Evolutionary conservation across 2,797 vertebrate species (phyloP).

Genomic region (Rhadinocentrus ornatus): DNA sequence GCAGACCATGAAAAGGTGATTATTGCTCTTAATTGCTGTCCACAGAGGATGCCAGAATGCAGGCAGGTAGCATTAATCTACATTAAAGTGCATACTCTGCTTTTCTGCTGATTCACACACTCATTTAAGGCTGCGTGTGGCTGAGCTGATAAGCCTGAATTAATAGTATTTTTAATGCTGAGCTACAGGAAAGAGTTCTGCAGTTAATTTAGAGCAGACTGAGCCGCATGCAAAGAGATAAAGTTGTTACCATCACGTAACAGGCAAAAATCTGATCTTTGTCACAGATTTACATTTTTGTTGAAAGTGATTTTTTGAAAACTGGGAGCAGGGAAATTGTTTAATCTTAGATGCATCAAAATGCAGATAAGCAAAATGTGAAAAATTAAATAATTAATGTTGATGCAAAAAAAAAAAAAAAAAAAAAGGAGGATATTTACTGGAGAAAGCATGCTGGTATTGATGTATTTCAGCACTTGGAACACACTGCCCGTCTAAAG

Average conservation of each 20-base stretch:
- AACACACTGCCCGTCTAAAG: no score
- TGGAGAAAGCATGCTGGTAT: no score
- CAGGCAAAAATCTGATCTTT: neutral
- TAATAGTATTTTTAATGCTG: constrained; percentile 46
- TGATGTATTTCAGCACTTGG: no score
- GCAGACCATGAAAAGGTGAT: constrained; percentile 75
- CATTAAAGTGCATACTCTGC: constrained; percentile 82
- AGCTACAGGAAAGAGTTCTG: constrained; percentile 25
- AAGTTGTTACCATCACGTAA: constrained; percentile 8
- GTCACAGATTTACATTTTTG: no score
- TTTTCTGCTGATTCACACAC: constrained; percentile 85
- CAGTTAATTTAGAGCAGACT: constrained; percentile 20
- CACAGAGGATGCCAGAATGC: constrained; percentile 82
- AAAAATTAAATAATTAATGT: no score
- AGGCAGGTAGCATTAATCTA: constrained; percentile 93
- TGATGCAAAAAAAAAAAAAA: no score
- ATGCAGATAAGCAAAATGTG: no score
- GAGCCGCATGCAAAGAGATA: neutral
- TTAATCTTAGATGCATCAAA: no score
- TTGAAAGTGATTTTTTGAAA: no score
- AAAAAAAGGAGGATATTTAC: no score
- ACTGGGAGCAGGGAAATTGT: no score
- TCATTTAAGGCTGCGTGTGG: constrained; percentile 71
- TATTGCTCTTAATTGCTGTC: constrained; percentile 93
- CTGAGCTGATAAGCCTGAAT: constrained; percentile 50